Evolutionary conservation across 2,113 vertebrate species (phyloP).

Genomic region (Chloroceryle aenea): DNA sequence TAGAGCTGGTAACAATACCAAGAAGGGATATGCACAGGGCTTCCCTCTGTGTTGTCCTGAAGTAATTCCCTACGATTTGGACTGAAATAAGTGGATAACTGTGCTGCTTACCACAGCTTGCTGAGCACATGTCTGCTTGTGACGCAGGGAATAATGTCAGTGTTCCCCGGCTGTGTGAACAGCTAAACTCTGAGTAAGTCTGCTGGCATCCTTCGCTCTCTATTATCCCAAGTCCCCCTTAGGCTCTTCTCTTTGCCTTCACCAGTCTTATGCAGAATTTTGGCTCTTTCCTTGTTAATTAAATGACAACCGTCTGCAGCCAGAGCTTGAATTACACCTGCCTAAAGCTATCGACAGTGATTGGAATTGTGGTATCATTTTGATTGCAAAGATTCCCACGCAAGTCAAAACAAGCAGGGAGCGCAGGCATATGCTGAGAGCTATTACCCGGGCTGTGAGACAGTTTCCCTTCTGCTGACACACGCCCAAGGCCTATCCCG

Average conservation of each 20-base stretch:
- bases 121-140: neutral
- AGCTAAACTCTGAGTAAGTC: neutral
- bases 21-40: neutral
- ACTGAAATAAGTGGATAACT: neutral
- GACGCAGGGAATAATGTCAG: neutral
- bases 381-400: conserved; percentile 46
- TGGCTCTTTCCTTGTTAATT: conserved; percentile 49
- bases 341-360: conserved; percentile 15
- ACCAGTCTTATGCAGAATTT: neutral
- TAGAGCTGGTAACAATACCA: neutral
- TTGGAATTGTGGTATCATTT: neutral
- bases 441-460: neutral
- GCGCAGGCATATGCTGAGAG: neutral
- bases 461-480: neutral
- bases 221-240: neutral
- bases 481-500: neutral
- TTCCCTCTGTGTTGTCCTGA: neutral
- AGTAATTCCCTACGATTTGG: neutral
- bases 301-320: conserved; percentile 46
- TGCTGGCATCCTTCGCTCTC: neutral
- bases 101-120: neutral
- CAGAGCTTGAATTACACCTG: conserved; percentile 58
- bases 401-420: conserved; percentile 28
- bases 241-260: conserved; percentile 39
- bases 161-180: neutral